These are phyloP conservation scores for Eupsilia transversa DNA, from an alignment of 2,888 invertebrate genomes.

Conservation along the genomic window DNA sequence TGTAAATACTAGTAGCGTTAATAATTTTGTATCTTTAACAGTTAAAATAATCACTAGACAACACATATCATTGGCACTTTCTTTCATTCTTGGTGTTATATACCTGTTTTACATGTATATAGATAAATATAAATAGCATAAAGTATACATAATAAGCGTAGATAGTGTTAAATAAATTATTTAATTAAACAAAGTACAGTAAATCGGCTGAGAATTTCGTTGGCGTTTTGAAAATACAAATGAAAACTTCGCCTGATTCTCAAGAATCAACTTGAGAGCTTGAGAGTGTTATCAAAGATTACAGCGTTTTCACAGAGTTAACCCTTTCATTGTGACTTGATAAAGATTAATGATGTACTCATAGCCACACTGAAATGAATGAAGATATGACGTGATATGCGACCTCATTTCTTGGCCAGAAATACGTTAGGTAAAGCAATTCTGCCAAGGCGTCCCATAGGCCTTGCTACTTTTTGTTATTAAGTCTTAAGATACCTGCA, in stretches of 20 bases:
- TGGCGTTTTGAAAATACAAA: constrained; percentile 39
- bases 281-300: constrained; percentile 37
- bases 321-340: constrained; percentile 51
- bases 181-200: constrained; percentile 56
- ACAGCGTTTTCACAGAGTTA: constrained; percentile 29
- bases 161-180: constrained; percentile 75
- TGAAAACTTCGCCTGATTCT: constrained; percentile 29
- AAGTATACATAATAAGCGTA: constrained; percentile 71
- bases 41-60: constrained; percentile 82
- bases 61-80: constrained; percentile 89
- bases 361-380: background rate
- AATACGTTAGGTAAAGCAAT: constrained; percentile 8
- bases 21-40: constrained; percentile 84
- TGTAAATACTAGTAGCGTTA: constrained; percentile 83
- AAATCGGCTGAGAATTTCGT: constrained; percentile 52
- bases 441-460: background rate
- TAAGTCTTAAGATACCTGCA: constrained; percentile 17
- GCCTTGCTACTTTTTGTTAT: constrained; percentile 20
- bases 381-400: constrained; percentile 5
- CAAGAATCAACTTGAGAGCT: constrained; percentile 22
- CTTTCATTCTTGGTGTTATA: constrained; percentile 88
- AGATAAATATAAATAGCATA: constrained; percentile 67
- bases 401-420: constrained; percentile 25
- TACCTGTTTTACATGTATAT: constrained; percentile 80
- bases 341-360: constrained; percentile 32